phyloP scores from a whole-genome alignment of 2,113 vertebrate genomes.

The Opisthocomus hoazin region DNA sequence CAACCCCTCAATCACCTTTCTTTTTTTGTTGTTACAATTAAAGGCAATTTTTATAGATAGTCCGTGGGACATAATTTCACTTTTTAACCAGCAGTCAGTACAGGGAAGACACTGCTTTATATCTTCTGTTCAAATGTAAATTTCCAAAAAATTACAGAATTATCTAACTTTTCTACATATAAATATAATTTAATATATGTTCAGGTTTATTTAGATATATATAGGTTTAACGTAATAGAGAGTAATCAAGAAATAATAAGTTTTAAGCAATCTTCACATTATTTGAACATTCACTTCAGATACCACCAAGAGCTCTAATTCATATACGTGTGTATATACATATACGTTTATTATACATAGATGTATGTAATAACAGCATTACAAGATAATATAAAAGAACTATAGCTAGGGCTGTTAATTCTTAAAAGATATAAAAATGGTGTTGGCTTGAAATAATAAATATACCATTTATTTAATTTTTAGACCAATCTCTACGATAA shows the following conservation, averaged over 20 bases:
- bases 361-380: background rate
- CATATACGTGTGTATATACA: too few species aligned
- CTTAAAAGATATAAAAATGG: background rate
- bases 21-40: background rate
- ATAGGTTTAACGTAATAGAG: background rate
- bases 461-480: background rate
- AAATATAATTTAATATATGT: background rate
- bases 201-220: background rate
- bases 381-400: background rate
- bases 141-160: background rate
- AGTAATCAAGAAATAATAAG: background rate
- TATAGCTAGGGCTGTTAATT: background rate
- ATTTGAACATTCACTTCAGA: background rate
- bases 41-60: background rate
- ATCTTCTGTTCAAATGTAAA: background rate
- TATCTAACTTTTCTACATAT: background rate
- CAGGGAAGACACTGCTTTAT: background rate
- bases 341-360: fast-evolving
- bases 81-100: background rate
- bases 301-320: fast-evolving
- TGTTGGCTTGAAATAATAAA: background rate
- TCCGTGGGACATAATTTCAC: background rate
- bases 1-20: background rate
- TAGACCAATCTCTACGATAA: background rate
- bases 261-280: background rate